Conservation (phyloP, 2,113 vertebrate species). For the Heliornis fulica region DNA sequence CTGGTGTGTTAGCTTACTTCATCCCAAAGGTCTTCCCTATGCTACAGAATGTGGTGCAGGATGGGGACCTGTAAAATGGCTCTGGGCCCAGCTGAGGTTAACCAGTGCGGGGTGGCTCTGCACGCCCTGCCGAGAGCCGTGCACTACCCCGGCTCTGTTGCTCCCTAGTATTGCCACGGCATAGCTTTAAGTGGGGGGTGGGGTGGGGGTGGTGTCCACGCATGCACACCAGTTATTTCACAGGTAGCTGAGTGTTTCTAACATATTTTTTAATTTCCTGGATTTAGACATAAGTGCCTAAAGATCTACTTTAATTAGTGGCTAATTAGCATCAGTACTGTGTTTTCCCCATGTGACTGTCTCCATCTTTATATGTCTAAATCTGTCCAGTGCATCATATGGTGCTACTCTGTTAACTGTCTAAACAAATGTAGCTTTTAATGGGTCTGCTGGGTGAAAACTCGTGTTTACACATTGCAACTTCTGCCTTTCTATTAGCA, state of each 20-base stretch:
- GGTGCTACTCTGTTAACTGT: neutral
- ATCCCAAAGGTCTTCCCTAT: neutral
- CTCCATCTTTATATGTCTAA: neutral
- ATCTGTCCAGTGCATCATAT: neutral
- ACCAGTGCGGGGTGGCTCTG: neutral
- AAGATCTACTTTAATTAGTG: neutral
- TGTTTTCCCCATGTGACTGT: neutral
- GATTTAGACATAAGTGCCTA: neutral
- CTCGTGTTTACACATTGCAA: neutral
- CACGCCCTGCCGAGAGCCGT: neutral
- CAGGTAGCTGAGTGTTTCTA: neutral
- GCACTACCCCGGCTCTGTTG: neutral
- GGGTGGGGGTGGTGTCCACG: too few relatives aligned
- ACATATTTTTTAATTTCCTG: neutral
- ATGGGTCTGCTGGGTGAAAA: neutral
- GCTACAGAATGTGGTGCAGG: neutral
- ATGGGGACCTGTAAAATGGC: neutral
- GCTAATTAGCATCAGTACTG: neutral
- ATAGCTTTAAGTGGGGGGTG: neutral
- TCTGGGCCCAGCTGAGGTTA: neutral
- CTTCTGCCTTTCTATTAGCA: neutral
- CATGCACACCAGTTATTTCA: neutral
- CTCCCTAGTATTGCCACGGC: neutral
- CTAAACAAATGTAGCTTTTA: constrained; percentile 9
- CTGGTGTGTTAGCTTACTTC: neutral